These are phyloP conservation scores for Ericerus pela DNA, from an alignment of 1,140 invertebrate genomes.

Conservation along the genomic window DNA sequence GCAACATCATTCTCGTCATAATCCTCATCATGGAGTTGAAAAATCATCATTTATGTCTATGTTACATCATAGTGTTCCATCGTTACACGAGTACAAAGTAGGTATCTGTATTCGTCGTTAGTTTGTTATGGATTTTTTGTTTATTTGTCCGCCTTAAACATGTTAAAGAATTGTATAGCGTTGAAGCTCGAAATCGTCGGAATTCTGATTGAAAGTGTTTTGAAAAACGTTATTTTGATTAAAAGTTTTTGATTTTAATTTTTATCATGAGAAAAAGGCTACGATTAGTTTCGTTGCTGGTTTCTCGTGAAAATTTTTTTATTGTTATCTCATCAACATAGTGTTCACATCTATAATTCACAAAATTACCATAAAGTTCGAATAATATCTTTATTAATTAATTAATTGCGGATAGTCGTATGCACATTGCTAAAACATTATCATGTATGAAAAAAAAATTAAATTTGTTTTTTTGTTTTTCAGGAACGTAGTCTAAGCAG, in stretches of 20 bases:
- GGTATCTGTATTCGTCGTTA: background rate
- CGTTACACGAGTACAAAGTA: constrained; percentile 45
- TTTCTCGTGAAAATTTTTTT: too few relatives aligned
- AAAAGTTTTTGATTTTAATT: background rate
- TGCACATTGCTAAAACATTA: constrained; percentile 12
- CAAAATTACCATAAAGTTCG: too few relatives aligned
- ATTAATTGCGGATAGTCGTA: too few relatives aligned
- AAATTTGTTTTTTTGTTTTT: constrained; percentile 13
- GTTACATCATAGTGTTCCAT: constrained; percentile 44
- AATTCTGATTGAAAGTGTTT: background rate
- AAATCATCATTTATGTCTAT: constrained; percentile 14
- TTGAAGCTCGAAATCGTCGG: too few relatives aligned
- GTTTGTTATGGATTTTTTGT: background rate
- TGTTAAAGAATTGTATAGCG: too few relatives aligned
- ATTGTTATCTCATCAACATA: too few relatives aligned
- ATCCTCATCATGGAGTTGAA: background rate
- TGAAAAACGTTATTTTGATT: background rate
- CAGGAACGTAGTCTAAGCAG: constrained; percentile 27
- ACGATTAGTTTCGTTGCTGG: too few relatives aligned
- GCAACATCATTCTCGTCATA: background rate
- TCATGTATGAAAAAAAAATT: too few relatives aligned
- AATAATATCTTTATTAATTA: too few relatives aligned
- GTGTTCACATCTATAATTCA: too few relatives aligned
- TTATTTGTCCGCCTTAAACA: too few relatives aligned
- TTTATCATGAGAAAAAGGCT: too few relatives aligned